Evolutionary conservation across 2,797 vertebrate genomes (phyloP).

Genomic region (Tiaroga cobitis): DNA sequence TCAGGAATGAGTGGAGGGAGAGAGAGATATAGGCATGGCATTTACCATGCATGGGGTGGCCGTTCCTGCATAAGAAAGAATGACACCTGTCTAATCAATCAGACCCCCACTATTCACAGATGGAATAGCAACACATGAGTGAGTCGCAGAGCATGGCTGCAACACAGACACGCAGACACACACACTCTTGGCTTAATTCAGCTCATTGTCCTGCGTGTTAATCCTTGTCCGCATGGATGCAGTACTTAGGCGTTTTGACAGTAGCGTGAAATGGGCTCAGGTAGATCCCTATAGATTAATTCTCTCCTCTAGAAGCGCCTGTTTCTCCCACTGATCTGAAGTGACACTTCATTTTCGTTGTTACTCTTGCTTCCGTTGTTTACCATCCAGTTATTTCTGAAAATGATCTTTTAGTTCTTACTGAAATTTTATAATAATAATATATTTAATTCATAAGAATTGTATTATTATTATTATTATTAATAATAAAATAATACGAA

Average conservation of each 20-base stretch:
- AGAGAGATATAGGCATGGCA: conserved; percentile 67
- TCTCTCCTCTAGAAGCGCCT: conserved; percentile 24
- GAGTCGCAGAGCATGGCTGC: conserved; percentile 75
- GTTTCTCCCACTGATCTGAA: conserved; percentile 42
- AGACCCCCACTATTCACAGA: conserved; percentile 83
- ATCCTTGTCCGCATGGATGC: conserved; percentile 66
- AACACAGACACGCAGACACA: conserved; percentile 55
- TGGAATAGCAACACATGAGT: conserved; percentile 85
- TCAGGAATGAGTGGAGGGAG: conserved; percentile 22
- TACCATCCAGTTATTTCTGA: not conserved
- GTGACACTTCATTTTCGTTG: conserved; percentile 28
- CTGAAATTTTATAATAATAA: not conserved
- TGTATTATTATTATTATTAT: not conserved
- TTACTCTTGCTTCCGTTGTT: conserved; percentile 23
- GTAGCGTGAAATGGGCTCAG: conserved; percentile 76
- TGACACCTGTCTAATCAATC: conserved; percentile 91
- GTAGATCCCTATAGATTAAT: conserved; percentile 72
- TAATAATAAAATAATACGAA: not conserved
- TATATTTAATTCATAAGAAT: not conserved
- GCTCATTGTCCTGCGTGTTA: conserved; percentile 73
- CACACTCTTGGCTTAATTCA: conserved; percentile 71
- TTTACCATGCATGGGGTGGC: conserved; percentile 71
- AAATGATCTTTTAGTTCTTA: not conserved
- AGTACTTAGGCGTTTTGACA: conserved; percentile 70
- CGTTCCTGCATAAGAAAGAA: conserved; percentile 80